Conservation (phyloP, 92 coral and sea anemone species). For the Isaurus tuberculatus region DNA sequence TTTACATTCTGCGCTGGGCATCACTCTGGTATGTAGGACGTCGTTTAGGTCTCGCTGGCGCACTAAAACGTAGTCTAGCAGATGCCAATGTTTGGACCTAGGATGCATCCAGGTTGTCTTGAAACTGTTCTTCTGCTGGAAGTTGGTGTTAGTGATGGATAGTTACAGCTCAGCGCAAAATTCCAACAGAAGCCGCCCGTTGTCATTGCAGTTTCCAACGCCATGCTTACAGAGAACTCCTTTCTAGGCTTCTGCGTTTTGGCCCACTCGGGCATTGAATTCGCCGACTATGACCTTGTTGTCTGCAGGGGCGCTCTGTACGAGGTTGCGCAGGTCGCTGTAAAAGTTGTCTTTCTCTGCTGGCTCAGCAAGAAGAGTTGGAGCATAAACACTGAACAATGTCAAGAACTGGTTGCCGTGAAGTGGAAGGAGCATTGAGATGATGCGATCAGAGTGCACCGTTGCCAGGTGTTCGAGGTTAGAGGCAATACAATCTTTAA, state of each 20-base stretch:
- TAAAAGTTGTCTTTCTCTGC: slow-evolving; percentile 41
- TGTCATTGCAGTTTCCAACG: too few species aligned
- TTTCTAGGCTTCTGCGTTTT: slow-evolving; percentile 21
- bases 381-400: slow-evolving; percentile 34
- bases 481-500: not conserved
- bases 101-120: slow-evolving; percentile 45
- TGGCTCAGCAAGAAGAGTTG: slow-evolving; percentile 42
- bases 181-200: slow-evolving; percentile 38
- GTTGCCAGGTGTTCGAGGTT: slow-evolving; percentile 5
- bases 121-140: slow-evolving; percentile 32
- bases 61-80: slow-evolving; percentile 33
- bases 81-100: too few species aligned
- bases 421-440: slow-evolving; percentile 15
- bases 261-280: slow-evolving; percentile 43
- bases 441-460: slow-evolving; percentile 31
- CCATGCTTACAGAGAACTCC: slow-evolving; percentile 34
- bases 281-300: slow-evolving; percentile 41
- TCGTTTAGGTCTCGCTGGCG: too few species aligned
- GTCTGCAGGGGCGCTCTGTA: slow-evolving; percentile 6
- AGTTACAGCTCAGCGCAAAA: slow-evolving; percentile 32
- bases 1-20: not conserved
- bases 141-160: slow-evolving; percentile 37
- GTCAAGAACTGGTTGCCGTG: not conserved
- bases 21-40: slow-evolving; percentile 30
- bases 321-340: slow-evolving; percentile 23